phyloP scores from a whole-genome alignment of 2,797 vertebrate species.

The Crocodylus rhombifer region DNA sequence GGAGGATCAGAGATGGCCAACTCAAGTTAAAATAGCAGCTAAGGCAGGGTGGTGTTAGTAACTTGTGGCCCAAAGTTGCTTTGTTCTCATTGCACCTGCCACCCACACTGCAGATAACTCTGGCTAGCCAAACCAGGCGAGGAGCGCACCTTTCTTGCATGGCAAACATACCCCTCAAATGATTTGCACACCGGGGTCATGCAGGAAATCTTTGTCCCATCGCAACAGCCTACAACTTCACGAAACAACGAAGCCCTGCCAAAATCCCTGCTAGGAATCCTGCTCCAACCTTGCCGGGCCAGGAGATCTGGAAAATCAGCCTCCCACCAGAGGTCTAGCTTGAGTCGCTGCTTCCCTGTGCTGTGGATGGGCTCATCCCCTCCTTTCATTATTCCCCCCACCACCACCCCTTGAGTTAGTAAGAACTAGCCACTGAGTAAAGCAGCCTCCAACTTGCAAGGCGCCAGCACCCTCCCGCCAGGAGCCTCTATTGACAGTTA shows the following conservation, averaged over 20 bases:
- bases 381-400: too few species aligned
- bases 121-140: too few species aligned
- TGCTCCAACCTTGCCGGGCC: neutral
- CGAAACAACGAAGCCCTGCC: neutral
- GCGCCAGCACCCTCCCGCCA: neutral
- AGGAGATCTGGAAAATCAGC: neutral
- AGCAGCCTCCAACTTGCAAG: accelerated
- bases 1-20: too few species aligned
- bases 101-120: too few species aligned
- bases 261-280: neutral
- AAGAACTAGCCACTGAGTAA: neutral
- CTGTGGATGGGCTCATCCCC: too few species aligned
- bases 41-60: too few species aligned
- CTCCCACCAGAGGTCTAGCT: neutral
- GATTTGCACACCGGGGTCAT: neutral
- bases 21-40: too few species aligned
- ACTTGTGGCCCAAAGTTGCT: too few species aligned
- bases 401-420: neutral
- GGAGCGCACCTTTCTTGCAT: too few species aligned
- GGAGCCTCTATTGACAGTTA: slow-evolving; percentile 78
- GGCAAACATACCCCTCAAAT: neutral
- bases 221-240: neutral
- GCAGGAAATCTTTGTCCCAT: neutral
- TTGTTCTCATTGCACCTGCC: too few species aligned
- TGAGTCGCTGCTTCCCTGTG: neutral